Evolutionary conservation across 1,140 invertebrate species (phyloP).

Genomic region (Drusus annulatus): DNA sequence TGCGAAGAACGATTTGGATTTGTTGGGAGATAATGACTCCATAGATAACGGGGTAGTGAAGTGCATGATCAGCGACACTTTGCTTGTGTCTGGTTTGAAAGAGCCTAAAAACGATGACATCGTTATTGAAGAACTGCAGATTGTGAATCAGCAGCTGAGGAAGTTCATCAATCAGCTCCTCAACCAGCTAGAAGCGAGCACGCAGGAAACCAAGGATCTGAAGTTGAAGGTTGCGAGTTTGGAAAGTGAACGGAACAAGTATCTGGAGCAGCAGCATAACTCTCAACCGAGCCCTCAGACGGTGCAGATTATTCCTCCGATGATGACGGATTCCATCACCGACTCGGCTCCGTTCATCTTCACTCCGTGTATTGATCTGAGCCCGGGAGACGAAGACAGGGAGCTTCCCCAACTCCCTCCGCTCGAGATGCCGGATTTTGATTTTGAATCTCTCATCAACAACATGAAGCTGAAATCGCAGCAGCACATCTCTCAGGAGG

Average conservation of each 20-base stretch:
- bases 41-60: constrained; percentile 58
- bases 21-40: constrained; percentile 57
- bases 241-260: constrained; percentile 68
- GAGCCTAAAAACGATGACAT: constrained; percentile 72
- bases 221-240: constrained; percentile 69
- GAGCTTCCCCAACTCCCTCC: constrained; percentile 70
- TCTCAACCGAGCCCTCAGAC: constrained; percentile 47
- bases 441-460: constrained; percentile 63
- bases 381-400: constrained; percentile 62
- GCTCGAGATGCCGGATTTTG: constrained; percentile 73
- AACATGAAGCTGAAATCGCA: constrained; percentile 5
- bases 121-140: constrained; percentile 77
- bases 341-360: constrained; percentile 65
- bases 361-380: constrained; percentile 65
- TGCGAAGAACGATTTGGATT: constrained; percentile 58
- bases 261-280: constrained; percentile 62
- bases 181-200: constrained; percentile 73
- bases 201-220: constrained; percentile 72
- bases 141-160: constrained; percentile 73
- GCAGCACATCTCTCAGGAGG: not conserved
- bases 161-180: constrained; percentile 73
- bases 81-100: constrained; percentile 67
- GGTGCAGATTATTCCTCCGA: constrained; percentile 52
- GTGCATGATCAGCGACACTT: constrained; percentile 60
- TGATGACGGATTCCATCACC: constrained; percentile 64